Conservation (phyloP, 1,140 invertebrate genomes). For the Drosophila simulans region DNA sequence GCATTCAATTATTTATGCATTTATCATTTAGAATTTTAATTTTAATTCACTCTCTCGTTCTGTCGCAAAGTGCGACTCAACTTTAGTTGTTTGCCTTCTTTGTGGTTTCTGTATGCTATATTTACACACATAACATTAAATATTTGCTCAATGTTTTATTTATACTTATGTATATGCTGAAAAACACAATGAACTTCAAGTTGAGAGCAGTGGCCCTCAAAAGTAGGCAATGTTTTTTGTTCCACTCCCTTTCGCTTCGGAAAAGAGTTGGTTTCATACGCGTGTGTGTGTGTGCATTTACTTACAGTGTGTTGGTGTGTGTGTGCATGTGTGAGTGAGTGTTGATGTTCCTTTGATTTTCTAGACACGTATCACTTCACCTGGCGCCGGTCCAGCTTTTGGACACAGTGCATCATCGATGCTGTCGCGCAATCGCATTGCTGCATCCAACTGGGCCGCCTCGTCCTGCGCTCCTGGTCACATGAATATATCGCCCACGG, state of each 20-base stretch:
- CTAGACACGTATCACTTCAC: slow-evolving; percentile 81
- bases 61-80: not conserved
- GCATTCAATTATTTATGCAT: slow-evolving; percentile 69
- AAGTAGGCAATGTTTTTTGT: slow-evolving; percentile 14
- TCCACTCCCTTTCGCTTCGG: not conserved
- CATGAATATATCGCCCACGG: slow-evolving; percentile 87
- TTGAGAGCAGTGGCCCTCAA: slow-evolving; percentile 1
- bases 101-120: slow-evolving; percentile 26
- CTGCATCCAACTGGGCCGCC: slow-evolving; percentile 50
- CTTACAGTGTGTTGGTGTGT: slow-evolving; percentile 44
- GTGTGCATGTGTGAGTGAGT: slow-evolving; percentile 11
- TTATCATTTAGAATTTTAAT: slow-evolving; percentile 58
- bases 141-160: slow-evolving; percentile 53
- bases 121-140: slow-evolving; percentile 68
- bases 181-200: slow-evolving; percentile 25
- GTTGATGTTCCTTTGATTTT: not conserved
- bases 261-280: not conserved
- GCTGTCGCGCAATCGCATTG: slow-evolving; percentile 66
- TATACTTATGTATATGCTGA: slow-evolving; percentile 5
- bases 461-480: slow-evolving; percentile 84
- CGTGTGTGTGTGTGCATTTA: slow-evolving; percentile 34
- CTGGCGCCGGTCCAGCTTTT: slow-evolving; percentile 63
- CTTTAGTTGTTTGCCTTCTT: slow-evolving; percentile 9
- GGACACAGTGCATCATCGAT: slow-evolving; percentile 72
- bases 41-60: slow-evolving; percentile 30